phyloP scores from a whole-genome alignment of 2,113 vertebrate species.

The Bubalus kerabau region DNA sequence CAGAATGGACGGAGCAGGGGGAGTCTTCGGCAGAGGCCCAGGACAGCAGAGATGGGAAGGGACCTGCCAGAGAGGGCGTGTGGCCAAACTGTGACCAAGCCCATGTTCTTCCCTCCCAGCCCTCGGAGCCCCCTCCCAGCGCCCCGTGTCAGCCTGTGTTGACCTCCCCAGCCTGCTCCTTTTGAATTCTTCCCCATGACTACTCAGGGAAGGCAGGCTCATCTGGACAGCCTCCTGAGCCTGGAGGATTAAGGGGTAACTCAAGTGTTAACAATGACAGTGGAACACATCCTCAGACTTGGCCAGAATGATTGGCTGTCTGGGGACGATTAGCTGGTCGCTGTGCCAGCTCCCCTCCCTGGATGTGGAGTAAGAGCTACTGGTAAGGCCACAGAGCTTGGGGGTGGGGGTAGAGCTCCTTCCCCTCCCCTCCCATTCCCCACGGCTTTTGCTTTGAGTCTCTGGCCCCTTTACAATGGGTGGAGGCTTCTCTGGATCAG shows the following conservation, averaged over 20 bases:
- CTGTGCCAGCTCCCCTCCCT: fast-evolving
- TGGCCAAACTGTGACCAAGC: background rate
- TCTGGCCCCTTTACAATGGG: background rate
- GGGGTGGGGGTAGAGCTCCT: background rate
- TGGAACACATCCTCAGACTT: background rate
- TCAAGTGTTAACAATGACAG: background rate
- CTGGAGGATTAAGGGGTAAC: background rate
- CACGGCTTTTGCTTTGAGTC: too few species aligned
- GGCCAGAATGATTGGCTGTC: background rate
- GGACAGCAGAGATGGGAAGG: background rate
- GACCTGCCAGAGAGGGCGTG: too few species aligned
- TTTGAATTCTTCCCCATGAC: background rate
- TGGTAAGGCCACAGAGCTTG: too few species aligned
- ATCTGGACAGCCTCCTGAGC: background rate
- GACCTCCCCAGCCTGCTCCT: background rate
- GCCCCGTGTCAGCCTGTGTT: fast-evolving
- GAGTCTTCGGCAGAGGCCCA: background rate
- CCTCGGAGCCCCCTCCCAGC: fast-evolving
- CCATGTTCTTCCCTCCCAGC: fast-evolving
- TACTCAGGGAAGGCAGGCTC: background rate
- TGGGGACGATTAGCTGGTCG: fast-evolving
- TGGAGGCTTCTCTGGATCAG: background rate
- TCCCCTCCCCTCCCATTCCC: fast-evolving
- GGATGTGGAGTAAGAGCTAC: background rate
- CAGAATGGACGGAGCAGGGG: background rate